Evolutionary conservation across 1,140 invertebrate species (phyloP), one percentile per base, ranked within the genome.

Genomic region (Nebria ingens): DNA sequence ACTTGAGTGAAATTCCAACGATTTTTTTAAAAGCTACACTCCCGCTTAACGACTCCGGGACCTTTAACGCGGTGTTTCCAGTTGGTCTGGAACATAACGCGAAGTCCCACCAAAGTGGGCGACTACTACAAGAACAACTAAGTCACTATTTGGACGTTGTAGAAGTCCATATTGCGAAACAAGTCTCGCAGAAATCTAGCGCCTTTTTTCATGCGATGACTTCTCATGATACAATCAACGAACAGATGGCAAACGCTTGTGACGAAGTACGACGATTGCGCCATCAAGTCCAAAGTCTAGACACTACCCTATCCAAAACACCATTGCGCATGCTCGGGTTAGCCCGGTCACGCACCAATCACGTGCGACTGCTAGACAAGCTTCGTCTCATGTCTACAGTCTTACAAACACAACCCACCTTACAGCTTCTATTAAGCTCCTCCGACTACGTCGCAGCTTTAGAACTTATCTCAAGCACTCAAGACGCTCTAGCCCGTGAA

Each of bases 121-220:
- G 71, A 2, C 59, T 72, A 42, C 62, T 83, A 49, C 80, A 83
- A 69, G 81, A 83, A 65, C 76, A 79, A 61, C 73, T 97, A n/a
- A 93, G 87, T 66, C 90, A 95, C 71, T 96, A 96, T 71, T 76
- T 98, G 61, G 94, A 98, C 76, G 84, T 92, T 50, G 89, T 97
- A 22, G 95, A 98, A 75, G 89, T 96, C 58, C 87, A 91, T 73
- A 95, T 98, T 65, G 93, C 93, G 0, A 85, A 89, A 62, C 93
- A 97, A 76, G 94, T 98, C 51, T 88, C 93, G n/a, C 84, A 89
- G 58, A 93, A 95, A 71, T 97, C 93, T 3, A 89, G 90, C 61
- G 92, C 92, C 6, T 98, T 98, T 77, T 98, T 98, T 69, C 86
- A 93, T 73, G 93, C 93, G 6, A 96, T 98, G 89, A 88, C 92